These are phyloP conservation scores for Aphelenchoides fujianensis DNA, from an alignment of 1,140 invertebrate species.

Conservation along the genomic window DNA sequence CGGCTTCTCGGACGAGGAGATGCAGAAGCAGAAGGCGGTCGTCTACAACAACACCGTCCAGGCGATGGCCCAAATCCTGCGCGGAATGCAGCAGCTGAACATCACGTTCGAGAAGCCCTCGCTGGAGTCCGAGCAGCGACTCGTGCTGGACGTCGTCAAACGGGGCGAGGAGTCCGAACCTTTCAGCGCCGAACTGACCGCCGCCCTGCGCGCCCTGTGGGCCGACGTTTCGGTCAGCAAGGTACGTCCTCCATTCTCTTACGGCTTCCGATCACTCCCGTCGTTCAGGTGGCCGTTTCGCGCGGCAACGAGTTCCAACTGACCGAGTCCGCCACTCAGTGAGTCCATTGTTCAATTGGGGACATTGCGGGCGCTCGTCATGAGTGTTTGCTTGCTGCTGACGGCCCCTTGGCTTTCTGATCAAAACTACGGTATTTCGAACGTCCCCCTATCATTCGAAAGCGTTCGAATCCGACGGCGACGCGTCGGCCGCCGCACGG, in stretches of 20 bases:
- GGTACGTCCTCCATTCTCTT: too few relatives aligned
- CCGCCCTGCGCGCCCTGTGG: constrained; percentile 59
- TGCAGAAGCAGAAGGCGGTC: constrained; percentile 45
- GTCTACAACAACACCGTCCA: constrained; percentile 52
- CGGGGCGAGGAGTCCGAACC: constrained; percentile 58
- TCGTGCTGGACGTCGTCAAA: constrained; percentile 56
- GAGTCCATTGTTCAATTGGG: constrained; percentile 70
- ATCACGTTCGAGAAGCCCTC: constrained; percentile 38
- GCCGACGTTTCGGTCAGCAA: constrained; percentile 62
- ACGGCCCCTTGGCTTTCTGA: too few relatives aligned
- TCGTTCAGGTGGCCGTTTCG: constrained; percentile 60
- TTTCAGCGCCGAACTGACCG: constrained; percentile 48
- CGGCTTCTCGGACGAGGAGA: constrained; percentile 52
- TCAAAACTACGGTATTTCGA: too few relatives aligned
- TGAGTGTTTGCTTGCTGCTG: too few relatives aligned
- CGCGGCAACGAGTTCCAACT: constrained; percentile 66
- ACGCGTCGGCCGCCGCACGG: too few relatives aligned
- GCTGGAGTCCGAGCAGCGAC: constrained; percentile 42
- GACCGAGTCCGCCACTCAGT: constrained; percentile 66
- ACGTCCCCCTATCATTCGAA: too few relatives aligned
- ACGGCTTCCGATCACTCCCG: too few relatives aligned
- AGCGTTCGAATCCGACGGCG: too few relatives aligned
- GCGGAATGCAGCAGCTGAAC: constrained; percentile 46
- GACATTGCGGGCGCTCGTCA: constrained; percentile 89
- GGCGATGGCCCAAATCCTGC: constrained; percentile 47